Base-by-base conservation (phyloP, 1,140 invertebrate genomes). In the Tribolium madens region DNA sequence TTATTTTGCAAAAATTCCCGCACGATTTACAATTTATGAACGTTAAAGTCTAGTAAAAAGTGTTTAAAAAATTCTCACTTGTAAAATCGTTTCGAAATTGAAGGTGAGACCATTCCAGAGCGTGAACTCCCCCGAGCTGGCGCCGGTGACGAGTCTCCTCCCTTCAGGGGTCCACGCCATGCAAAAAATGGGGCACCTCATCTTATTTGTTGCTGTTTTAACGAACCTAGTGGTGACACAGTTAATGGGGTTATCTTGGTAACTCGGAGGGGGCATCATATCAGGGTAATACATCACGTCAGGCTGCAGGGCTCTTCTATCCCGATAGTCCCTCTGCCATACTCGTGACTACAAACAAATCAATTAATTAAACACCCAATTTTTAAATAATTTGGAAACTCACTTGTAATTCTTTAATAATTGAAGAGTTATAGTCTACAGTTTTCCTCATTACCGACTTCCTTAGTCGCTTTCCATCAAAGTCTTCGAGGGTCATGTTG, bases 41-140 rank as follows among this genome's bases (percentile, higher is more conserved):
- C n/a, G n/a, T n/a, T n/a, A n/a, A n/a, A n/a, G n/a, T n/a, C n/a
- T n/a, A n/a, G n/a, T n/a, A n/a, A n/a, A n/a, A n/a, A n/a, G n/a
- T 17, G 10, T 75, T 36, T 13, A 15, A 69, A 33, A 70, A 12
- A 64, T 33, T 64, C 82, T 86, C 88, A 97, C 96, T 92, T 99
- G 98, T 50, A 99, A 89, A 87, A 99, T 99, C 48, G 98, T 99
- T 90, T 99, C 98, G 89, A 99, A 99, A 89, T 99, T 99, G 87
- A 99, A 99, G 4, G 98, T 99, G 3, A 99, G 90, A 14, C 98
- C 98, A 90, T 99, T 99, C 98, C 98, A 99, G 1, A 99, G 88
- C 0, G 98, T 99, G 85, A 99, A 99, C 88, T 99, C 98, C 14
- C 98, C 98, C 79, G 97, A 98, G 0, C 97, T 99, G 9, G 98